Evolutionary conservation across 1,140 invertebrate species (phyloP).

Genomic region (Conus betulinus): DNA sequence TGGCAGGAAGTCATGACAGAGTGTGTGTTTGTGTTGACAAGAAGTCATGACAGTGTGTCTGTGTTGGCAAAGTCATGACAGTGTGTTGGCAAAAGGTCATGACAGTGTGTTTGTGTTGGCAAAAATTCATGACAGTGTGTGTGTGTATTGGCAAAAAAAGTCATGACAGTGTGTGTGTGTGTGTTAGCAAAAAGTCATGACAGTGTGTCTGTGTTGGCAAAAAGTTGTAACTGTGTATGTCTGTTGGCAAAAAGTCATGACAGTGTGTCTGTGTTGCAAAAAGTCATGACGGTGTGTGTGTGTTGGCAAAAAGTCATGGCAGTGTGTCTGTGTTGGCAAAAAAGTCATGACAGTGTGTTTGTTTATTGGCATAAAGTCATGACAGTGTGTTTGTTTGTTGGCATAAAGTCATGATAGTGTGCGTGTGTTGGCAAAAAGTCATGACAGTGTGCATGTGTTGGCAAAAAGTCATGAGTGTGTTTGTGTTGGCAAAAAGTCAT

Average conservation of each 20-base stretch:
- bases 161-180: background rate
- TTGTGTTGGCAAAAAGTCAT: background rate
- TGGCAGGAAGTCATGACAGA: too few relatives aligned
- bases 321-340: background rate
- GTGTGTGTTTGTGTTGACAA: too few relatives aligned
- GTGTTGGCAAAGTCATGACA: too few relatives aligned
- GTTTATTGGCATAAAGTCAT: conserved; percentile 75
- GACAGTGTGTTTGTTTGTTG: conserved; percentile 24
- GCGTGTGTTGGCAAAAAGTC: background rate
- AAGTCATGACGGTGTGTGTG: background rate
- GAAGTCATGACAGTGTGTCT: too few relatives aligned
- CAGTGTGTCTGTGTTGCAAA: conserved; percentile 76
- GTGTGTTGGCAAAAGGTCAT: too few relatives aligned
- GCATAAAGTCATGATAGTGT: conserved; percentile 74
- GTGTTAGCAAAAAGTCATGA: conserved; percentile 75
- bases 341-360: background rate
- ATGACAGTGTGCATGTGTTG: conserved; percentile 18
- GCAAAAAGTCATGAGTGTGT: conserved; percentile 74
- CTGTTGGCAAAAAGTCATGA: background rate
- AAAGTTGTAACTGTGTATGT: background rate
- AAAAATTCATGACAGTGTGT: too few relatives aligned
- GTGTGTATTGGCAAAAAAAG: conserved; percentile 79
- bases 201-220: background rate
- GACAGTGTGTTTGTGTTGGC: background rate
- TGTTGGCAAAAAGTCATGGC: conserved; percentile 75